Evolutionary conservation across 2,113 vertebrate species (phyloP).

Genomic region (Ptyas mucosa): DNA sequence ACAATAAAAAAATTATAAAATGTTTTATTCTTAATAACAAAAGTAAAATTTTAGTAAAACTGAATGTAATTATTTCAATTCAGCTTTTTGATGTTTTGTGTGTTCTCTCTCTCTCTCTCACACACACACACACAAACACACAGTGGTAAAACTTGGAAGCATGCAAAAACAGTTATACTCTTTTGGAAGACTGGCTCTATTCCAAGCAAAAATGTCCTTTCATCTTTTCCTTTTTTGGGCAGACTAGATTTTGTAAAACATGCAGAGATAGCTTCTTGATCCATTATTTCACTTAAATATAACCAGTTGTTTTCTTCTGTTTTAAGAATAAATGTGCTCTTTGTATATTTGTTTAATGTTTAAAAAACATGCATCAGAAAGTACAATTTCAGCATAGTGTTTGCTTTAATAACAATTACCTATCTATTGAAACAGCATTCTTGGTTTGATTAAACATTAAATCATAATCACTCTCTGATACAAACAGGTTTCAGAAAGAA

Average conservation of each 20-base stretch:
- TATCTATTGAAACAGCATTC: conserved; percentile 13
- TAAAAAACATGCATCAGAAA: background rate
- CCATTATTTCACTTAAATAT: conserved; percentile 6
- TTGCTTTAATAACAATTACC: background rate
- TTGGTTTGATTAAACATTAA: background rate
- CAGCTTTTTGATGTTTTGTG: background rate
- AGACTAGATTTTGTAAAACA: background rate
- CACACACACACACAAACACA: background rate
- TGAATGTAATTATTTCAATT: background rate
- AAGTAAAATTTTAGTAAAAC: background rate
- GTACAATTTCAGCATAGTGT: background rate
- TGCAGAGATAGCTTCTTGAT: background rate
- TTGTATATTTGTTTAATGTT: background rate
- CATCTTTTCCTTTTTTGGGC: conserved; percentile 51
- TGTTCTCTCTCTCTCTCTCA: conserved; percentile 28
- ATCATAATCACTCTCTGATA: conserved; percentile 12
- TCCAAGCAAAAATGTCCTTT: conserved; percentile 29
- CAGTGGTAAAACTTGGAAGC: conserved; percentile 18
- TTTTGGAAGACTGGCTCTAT: conserved; percentile 15
- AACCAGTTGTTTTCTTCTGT: background rate
- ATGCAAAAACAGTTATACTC: conserved; percentile 30
- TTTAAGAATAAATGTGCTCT: background rate
- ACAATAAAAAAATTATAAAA: background rate
- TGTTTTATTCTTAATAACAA: background rate
- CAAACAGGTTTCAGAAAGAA: too few relatives aligned